Base-by-base conservation (phyloP, 1,140 invertebrate species). In the Diachasmimorpha longicaudata region DNA sequence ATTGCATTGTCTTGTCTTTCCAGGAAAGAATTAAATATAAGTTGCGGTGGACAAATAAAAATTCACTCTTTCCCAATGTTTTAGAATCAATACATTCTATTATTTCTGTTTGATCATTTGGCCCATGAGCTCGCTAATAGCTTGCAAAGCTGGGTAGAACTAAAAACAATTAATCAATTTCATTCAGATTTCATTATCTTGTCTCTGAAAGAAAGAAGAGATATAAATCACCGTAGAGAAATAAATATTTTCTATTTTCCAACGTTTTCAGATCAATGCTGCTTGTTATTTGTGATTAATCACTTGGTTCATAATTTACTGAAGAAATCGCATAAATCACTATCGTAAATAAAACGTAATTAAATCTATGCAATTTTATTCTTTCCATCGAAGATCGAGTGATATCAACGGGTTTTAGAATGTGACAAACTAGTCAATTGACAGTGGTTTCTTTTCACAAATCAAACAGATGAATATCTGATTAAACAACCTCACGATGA, bases 21-120 rank as follows among this genome's bases (percentile, higher is more conserved):
- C 10, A 19, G 19, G 11, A 23, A 74, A 72, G 70, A 77, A 77
- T 81, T 79, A 79, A 83, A 81, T 83, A 79, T 81, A 82, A 80
- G 78, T 79, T 84, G 81, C 80, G 82, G 84, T 81, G 84, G 83
- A 85, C 55, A 78, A 84, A 84, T 85, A 85, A 85, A 85, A 80
- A 78, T 77, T 31, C 58, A 55, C 78, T 84, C 78, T 83, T 80
- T 85, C 84, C 83, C 79, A 79, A 84, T 81, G 82, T 84, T 85
- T 63, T 19, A 63, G 31, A 25, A 23, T 31, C 31, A 58, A 58
- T 58, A 5, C n/a, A 9, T 8, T 52, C 80, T 79, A 80, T n/a
- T n/a, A n/a, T n/a, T n/a, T n/a, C n/a, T n/a, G n/a, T n/a, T n/a
- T n/a, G n/a, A n/a, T n/a, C n/a, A n/a, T n/a, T n/a, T n/a, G n/a